phyloP scores from a whole-genome alignment of 2,797 vertebrate genomes.

The Linurgus olivaceus region DNA sequence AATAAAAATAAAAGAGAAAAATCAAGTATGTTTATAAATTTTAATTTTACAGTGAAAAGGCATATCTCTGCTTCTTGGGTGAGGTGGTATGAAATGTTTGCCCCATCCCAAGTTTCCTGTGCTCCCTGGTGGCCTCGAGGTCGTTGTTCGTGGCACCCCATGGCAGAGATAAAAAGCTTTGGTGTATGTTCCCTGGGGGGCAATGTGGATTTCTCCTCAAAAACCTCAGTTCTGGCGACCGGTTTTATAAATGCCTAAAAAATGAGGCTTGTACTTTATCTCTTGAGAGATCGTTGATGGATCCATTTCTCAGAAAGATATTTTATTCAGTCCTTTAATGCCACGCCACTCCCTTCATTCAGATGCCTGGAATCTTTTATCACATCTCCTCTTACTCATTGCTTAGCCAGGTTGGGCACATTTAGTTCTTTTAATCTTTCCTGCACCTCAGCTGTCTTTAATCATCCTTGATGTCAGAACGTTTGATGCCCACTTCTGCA shows the following conservation, averaged over 20 bases:
- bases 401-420: slow-evolving; percentile 62
- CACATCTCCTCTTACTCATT: slow-evolving; percentile 44
- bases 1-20: neutral
- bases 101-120: neutral
- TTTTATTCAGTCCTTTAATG: slow-evolving; percentile 66
- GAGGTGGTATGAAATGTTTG: neutral
- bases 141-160: neutral
- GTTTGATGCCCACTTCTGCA: slow-evolving; percentile 59
- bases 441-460: slow-evolving; percentile 54
- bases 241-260: slow-evolving; percentile 47
- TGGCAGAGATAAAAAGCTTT: slow-evolving; percentile 1
- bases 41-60: neutral
- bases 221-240: neutral
- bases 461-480: slow-evolving; percentile 60
- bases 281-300: slow-evolving; percentile 62
- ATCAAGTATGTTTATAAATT: neutral
- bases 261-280: slow-evolving; percentile 53
- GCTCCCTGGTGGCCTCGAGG: neutral
- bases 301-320: slow-evolving; percentile 62
- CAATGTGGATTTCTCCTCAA: slow-evolving; percentile 31
- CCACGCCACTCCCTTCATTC: slow-evolving; percentile 53
- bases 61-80: neutral
- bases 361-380: slow-evolving; percentile 63
- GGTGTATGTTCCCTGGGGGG: neutral
- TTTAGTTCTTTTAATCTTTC: slow-evolving; percentile 67